Evolutionary conservation across 30 jellyfish, hydroid and myxozoan species (phyloP).

Genomic region (Chironex yamaguchii): DNA sequence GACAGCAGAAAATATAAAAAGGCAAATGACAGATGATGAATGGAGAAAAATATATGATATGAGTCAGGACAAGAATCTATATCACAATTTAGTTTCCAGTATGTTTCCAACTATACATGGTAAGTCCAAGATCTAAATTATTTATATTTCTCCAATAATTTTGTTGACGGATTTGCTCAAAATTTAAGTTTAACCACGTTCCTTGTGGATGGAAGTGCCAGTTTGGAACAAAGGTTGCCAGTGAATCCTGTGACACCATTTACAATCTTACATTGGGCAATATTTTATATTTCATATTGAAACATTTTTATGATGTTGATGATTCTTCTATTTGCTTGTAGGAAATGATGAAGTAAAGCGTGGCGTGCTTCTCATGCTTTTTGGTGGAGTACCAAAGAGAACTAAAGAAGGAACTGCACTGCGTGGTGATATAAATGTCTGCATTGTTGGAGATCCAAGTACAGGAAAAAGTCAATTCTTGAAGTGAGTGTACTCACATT

Average conservation of each 20-base stretch:
- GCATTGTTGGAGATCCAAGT: conserved; percentile 99
- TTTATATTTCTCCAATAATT: no score
- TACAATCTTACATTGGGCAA: no score
- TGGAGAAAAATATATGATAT: conserved; percentile 98
- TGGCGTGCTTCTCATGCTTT: conserved; percentile 98
- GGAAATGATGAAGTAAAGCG: conserved; percentile 99
- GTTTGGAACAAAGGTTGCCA: no score
- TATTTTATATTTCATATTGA: no score
- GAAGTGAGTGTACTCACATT: conserved; percentile 65
- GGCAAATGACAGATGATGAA: conserved; percentile 98
- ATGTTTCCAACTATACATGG: conserved; percentile 99
- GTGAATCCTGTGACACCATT: no score
- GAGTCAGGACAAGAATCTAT: conserved; percentile 97
- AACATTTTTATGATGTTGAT: no score
- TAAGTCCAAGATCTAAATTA: no score
- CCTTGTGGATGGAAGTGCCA: no score
- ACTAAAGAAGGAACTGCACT: conserved; percentile 92
- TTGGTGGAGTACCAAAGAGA: conserved; percentile 99
- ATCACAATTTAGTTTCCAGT: conserved; percentile 94
- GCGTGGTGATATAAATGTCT: conserved; percentile 98
- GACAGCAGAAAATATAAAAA: conserved; percentile 97
- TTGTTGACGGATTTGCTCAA: no score
- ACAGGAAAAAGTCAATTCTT: conserved; percentile 98
- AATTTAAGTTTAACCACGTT: no score
- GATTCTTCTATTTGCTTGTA: background rate